Evolutionary conservation across 2,113 vertebrate genomes (phyloP).

Genomic region (Spea bombifrons): DNA sequence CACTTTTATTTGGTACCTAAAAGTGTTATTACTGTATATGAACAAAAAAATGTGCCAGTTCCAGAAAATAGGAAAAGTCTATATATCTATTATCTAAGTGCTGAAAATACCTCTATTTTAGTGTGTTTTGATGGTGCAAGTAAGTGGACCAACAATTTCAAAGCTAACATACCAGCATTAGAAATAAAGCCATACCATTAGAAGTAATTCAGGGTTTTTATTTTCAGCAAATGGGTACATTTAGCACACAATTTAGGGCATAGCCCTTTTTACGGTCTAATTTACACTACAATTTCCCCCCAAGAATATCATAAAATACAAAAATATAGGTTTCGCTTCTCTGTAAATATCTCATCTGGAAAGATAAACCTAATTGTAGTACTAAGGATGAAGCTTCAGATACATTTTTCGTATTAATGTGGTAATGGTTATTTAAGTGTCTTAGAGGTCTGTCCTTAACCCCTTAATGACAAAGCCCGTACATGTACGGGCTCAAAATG

Average conservation of each 20-base stretch:
- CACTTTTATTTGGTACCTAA: constrained; percentile 13
- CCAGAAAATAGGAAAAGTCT: background rate
- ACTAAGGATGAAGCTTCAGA: constrained; percentile 1
- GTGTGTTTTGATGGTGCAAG: constrained; percentile 25
- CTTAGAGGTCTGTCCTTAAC: constrained; percentile 18
- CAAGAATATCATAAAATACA: constrained; percentile 24
- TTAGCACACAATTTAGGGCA: constrained; percentile 2
- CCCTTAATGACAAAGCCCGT: no score
- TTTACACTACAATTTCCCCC: constrained; percentile 26
- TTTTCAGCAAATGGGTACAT: constrained; percentile 3
- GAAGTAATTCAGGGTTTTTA: constrained; percentile 1
- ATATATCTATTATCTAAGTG: constrained; percentile 26
- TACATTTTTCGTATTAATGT: constrained; percentile 8
- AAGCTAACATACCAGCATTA: constrained; percentile 8
- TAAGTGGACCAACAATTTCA: constrained; percentile 22
- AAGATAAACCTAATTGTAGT: constrained; percentile 6
- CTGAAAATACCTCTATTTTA: constrained; percentile 14
- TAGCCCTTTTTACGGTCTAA: background rate
- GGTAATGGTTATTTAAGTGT: constrained; percentile 19
- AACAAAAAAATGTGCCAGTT: background rate
- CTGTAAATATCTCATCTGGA: constrained; percentile 3
- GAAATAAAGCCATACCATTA: constrained; percentile 22
- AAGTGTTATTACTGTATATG: constrained; percentile 5
- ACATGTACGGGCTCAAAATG: no score
- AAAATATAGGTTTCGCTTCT: constrained; percentile 13